Evolutionary conservation across 64 coral and sea anemone genomes (phyloP).

Genomic region (Porites australiensis): DNA sequence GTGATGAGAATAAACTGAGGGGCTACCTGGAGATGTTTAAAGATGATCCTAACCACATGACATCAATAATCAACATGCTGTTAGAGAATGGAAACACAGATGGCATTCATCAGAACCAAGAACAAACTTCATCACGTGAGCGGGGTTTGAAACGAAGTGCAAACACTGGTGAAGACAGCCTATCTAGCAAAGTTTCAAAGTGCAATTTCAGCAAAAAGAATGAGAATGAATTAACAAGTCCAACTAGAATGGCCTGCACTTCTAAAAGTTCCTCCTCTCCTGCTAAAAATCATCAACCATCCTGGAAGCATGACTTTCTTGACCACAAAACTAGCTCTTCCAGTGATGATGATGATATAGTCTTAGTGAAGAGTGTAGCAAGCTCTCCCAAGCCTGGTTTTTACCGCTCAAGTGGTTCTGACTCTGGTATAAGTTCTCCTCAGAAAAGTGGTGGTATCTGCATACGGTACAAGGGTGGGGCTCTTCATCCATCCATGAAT

Average conservation of each 20-base stretch:
- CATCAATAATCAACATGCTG: conserved; percentile 15
- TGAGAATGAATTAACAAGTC: background rate
- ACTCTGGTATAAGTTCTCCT: background rate
- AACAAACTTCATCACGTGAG: background rate
- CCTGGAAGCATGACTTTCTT: no score
- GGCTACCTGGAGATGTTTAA: background rate
- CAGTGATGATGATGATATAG: background rate
- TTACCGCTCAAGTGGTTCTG: background rate
- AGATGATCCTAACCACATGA: background rate
- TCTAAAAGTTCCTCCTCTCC: background rate
- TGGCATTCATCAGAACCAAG: background rate
- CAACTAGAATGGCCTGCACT: background rate
- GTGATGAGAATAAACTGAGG: background rate
- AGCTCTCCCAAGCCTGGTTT: background rate
- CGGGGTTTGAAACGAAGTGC: background rate
- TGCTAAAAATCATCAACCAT: no score
- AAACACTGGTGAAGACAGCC: background rate
- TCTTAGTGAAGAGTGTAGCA: conserved; percentile 16
- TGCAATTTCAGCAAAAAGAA: background rate
- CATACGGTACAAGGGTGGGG: conserved; percentile 25
- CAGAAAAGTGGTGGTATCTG: background rate
- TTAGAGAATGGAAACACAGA: background rate
- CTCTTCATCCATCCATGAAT: conserved; percentile 24
- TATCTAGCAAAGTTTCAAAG: background rate
- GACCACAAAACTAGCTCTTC: background rate